Conservation (phyloP, 2,797 vertebrate genomes). For the Sardinella longiceps region DNA sequence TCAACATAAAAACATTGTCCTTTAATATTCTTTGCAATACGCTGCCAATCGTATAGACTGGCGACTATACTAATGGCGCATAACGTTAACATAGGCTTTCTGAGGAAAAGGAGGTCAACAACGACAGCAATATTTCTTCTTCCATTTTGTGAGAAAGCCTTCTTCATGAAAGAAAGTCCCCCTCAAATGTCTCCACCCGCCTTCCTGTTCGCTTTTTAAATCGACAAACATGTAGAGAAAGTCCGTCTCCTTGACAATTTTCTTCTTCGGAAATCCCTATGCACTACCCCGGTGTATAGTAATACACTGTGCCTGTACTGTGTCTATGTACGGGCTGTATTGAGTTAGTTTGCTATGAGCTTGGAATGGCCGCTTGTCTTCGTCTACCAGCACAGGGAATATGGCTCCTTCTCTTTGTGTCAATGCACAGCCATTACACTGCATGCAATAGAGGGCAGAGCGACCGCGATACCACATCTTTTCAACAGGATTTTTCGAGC, state of each 20-base stretch:
- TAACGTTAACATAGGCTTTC: conserved; percentile 62
- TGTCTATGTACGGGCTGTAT: conserved; percentile 77
- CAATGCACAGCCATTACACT: conserved; percentile 82
- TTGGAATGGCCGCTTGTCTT: conserved; percentile 89
- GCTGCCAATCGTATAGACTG: not conserved
- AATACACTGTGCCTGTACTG: conserved; percentile 78
- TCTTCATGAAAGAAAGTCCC: conserved; percentile 91
- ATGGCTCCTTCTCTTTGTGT: conserved; percentile 98
- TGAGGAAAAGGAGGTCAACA: conserved; percentile 86
- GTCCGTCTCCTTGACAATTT: conserved; percentile 67
- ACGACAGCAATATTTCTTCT: conserved; percentile 88
- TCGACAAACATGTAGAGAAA: conserved; percentile 66
- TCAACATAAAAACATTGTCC: conserved; percentile 52
- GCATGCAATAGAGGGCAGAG: conserved; percentile 78
- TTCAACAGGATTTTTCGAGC: conserved; percentile 63
- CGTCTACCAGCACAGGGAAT: conserved; percentile 86
- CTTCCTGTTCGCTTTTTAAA: conserved; percentile 74
- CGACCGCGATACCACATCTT: conserved; percentile 70
- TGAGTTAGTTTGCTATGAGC: conserved; percentile 78
- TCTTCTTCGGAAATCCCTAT: conserved; percentile 76
- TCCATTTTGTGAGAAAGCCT: conserved; percentile 90
- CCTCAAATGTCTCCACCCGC: conserved; percentile 82
- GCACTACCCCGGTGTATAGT: conserved; percentile 79
- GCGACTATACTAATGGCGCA: conserved; percentile 79
- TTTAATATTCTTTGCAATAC: not conserved